Evolutionary conservation across 1,140 invertebrate species (phyloP).

Genomic region (Oscheius sp.): DNA sequence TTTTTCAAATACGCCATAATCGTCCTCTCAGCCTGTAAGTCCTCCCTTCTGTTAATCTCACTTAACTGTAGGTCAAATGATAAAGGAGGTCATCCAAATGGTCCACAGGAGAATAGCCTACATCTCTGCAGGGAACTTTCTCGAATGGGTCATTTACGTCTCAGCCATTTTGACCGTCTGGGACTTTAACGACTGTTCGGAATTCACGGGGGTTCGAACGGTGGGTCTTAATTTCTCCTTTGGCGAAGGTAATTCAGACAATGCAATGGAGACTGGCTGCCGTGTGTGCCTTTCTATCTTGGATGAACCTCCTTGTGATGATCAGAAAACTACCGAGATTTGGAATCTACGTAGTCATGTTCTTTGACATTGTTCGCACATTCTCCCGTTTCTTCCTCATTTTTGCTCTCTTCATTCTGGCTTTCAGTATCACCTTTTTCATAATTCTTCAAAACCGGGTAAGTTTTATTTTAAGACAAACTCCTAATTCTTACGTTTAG

Average conservation of each 20-base stretch:
- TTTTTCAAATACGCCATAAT: not conserved
- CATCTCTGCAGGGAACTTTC: conserved; percentile 64
- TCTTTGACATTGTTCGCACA: conserved; percentile 66
- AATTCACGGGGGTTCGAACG: conserved; percentile 61
- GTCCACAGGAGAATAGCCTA: conserved; percentile 62
- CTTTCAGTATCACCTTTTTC: conserved; percentile 65
- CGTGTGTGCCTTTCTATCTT: conserved; percentile 64
- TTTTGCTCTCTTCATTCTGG: conserved; percentile 66
- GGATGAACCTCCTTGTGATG: conserved; percentile 66
- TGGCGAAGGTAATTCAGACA: conserved; percentile 53
- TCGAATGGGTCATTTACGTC: conserved; percentile 65
- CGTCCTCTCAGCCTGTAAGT: not conserved
- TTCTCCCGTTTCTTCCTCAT: conserved; percentile 66
- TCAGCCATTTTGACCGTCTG: conserved; percentile 63
- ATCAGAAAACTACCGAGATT: conserved; percentile 58
- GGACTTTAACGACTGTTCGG: conserved; percentile 63
- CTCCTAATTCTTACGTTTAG: conserved; percentile 48
- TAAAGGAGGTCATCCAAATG: conserved; percentile 64
- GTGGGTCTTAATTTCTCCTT: no score
- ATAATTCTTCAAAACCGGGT: conserved; percentile 64
- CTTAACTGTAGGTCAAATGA: conserved; percentile 62
- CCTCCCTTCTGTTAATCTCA: not conserved
- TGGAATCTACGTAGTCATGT: conserved; percentile 68
- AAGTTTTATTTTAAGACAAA: conserved; percentile 22
- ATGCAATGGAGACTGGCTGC: conserved; percentile 67